Evolutionary conservation across 2,888 invertebrate species (phyloP), one percentile per base, ranked within the genome.

Genomic region (Liopterus haemorrhoidalis): DNA sequence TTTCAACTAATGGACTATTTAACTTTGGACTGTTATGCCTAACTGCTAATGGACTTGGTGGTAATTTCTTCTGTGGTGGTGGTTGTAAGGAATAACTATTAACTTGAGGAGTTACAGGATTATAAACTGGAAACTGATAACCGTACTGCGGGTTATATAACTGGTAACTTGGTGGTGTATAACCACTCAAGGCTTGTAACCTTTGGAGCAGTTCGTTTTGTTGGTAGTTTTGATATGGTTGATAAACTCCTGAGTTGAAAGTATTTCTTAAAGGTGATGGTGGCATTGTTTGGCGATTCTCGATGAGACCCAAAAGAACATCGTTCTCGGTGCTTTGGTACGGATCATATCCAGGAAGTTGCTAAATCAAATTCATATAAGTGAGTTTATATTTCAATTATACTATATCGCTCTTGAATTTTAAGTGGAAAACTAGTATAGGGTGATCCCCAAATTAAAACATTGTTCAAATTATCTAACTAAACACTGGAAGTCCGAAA

Each of bases 161-260:
- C 11, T 30, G 33, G 11, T 24, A 32, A 16, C 16, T 40, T 15
- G 63, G 57, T 1, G 62, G 66, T 3, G 64, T 59, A 54, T 72
- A 73, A 0, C 70, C 69, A 48, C 69, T 69, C 28, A 74, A 60
- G 39, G 69, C 65, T 58, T 75, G 74, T 41, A 75, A 57, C 48
- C 73, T 64, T 54, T 75, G 74, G 31, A 75, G 56, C 6, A 75
- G 62, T 52, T 74, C 75, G 5, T 68, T 60, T 55, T 74, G 74
- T 12, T 58, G 48, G 21, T 62, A 59, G 6, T 57, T 53, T 37
- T 54, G 50, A 2, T 58, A 44, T 6, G 56, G 59, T 4, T 57
- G 54, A 52, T 63, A 63, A 8, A 58, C 49, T 30, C 14, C 20
- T 4, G 64, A 59, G 41, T 61, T 65, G 51, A 61, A 64, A 0